Conservation (phyloP, 2,113 vertebrate genomes). For the Collichthys lucidus region DNA sequence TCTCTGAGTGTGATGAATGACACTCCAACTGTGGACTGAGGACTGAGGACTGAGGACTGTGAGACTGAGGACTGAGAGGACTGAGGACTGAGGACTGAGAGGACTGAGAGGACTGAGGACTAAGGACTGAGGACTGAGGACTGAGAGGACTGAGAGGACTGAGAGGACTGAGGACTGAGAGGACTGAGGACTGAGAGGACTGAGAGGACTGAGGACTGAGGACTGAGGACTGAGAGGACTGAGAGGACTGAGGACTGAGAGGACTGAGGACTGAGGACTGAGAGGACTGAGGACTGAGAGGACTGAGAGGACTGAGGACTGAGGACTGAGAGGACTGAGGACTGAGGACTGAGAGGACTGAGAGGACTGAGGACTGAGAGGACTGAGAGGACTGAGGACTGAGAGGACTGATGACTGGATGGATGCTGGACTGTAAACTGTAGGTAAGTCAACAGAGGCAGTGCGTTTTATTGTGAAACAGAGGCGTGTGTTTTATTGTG, state of each 20-base stretch:
- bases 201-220: too few relatives aligned
- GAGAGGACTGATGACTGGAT: conserved; percentile 14
- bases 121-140: too few relatives aligned
- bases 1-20: conserved; percentile 55
- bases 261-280: conserved; percentile 7
- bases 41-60: too few relatives aligned
- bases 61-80: too few relatives aligned
- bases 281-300: conserved; percentile 13
- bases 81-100: too few relatives aligned
- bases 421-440: conserved; percentile 62
- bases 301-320: conserved; percentile 1
- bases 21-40: conserved; percentile 19
- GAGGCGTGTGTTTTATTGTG: neutral
- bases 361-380: neutral
- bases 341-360: too few relatives aligned
- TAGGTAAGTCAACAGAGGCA: conserved; percentile 61
- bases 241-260: too few relatives aligned
- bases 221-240: too few relatives aligned
- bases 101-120: too few relatives aligned
- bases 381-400: too few relatives aligned
- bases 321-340: too few relatives aligned
- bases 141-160: neutral
- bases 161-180: neutral
- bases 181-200: too few relatives aligned
- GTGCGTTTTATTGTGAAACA: neutral